Percentiles rank a stretch among this genome's conserved stretches.
phyloP scores from a whole-genome alignment of 2,113 vertebrate genomes.

The Rhipidura dahli region DNA sequence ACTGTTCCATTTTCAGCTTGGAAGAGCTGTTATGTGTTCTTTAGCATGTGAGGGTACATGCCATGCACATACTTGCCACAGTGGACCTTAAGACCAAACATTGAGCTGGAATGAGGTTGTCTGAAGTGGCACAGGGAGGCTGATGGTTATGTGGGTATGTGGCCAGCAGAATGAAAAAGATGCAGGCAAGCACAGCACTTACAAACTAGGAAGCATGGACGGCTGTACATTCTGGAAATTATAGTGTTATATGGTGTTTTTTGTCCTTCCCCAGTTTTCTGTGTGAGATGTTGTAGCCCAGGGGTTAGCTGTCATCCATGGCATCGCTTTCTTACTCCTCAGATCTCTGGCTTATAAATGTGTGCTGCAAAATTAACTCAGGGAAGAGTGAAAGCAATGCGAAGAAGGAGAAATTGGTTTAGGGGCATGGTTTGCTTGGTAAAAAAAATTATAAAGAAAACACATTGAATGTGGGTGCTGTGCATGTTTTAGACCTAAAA shows the following conservation, averaged over 20 bases:
- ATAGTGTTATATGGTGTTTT: neutral
- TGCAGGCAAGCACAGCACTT: neutral
- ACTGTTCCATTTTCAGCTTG: conserved; percentile 30
- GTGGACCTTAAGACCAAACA: neutral
- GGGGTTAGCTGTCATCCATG: conserved; percentile 61
- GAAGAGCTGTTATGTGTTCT: neutral
- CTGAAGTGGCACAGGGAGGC: neutral
- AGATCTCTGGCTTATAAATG: conserved; percentile 62
- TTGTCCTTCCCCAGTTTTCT: conserved; percentile 23
- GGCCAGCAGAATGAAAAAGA: neutral
- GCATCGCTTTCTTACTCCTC: conserved; percentile 51
- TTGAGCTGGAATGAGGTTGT: neutral
- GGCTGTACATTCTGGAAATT: conserved; percentile 22
- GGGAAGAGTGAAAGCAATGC: conserved; percentile 41
- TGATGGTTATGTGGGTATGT: neutral
- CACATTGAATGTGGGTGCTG: neutral
- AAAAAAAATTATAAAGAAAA: neutral
- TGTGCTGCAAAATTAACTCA: conserved; percentile 59
- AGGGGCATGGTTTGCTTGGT: conserved; percentile 59
- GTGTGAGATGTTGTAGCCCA: conserved; percentile 33
- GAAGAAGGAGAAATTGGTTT: conserved; percentile 57
- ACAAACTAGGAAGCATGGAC: neutral
- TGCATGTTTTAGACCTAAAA: neutral
- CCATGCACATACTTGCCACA: neutral
- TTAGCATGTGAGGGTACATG: neutral